Evolutionary conservation across 2,113 vertebrate species (phyloP).

Genomic region (Clarias batrachus): DNA sequence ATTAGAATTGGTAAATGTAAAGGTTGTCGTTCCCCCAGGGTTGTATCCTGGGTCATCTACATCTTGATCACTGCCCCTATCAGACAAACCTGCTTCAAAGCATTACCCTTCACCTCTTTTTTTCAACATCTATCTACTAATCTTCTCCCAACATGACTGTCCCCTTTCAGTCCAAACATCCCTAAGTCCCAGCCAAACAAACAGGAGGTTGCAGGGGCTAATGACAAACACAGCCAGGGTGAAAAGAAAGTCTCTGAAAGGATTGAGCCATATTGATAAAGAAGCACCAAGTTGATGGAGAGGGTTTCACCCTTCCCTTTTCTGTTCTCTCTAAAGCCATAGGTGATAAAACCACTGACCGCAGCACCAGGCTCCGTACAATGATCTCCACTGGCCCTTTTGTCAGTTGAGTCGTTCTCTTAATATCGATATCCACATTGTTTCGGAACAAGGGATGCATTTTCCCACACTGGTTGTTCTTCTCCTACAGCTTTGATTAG

Average conservation of each 20-base stretch:
- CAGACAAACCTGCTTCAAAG: constrained; percentile 31
- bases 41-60: constrained; percentile 1
- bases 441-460: constrained; percentile 45
- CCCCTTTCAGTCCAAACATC: constrained; percentile 53
- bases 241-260: constrained; percentile 61
- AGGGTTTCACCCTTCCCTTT: constrained; percentile 61
- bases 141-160: constrained; percentile 27
- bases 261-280: constrained; percentile 66
- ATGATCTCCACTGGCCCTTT: constrained; percentile 61
- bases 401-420: constrained; percentile 55
- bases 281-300: constrained; percentile 69
- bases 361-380: constrained; percentile 56
- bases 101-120: constrained; percentile 8
- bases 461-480: constrained; percentile 67
- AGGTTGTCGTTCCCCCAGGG: background rate
- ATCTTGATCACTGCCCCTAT: constrained; percentile 49
- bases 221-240: constrained; percentile 67
- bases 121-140: constrained; percentile 25
- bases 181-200: constrained; percentile 71
- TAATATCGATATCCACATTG: constrained; percentile 39
- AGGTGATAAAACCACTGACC: constrained; percentile 71
- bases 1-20: background rate
- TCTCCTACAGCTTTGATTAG: constrained; percentile 36
- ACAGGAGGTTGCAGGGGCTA: constrained; percentile 69
- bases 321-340: constrained; percentile 53